These are phyloP conservation scores for Xylota sylvarum DNA, from an alignment of 2,888 invertebrate species.

Conservation along the genomic window DNA sequence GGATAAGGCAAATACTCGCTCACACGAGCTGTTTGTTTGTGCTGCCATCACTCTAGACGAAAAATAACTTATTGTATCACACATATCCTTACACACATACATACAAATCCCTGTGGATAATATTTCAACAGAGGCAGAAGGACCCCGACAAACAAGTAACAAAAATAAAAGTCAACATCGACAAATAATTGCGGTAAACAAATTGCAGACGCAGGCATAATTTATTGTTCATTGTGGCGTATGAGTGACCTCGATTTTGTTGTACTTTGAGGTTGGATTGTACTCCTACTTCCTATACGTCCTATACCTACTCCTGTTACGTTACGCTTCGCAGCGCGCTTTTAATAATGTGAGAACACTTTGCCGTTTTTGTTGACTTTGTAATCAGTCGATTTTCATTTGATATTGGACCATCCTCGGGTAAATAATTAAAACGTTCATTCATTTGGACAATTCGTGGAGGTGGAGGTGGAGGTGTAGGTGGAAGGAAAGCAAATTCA, in stretches of 20 bases:
- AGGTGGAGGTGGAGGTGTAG: too few species aligned
- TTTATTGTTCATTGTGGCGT: slow-evolving; percentile 63
- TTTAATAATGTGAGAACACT: slow-evolving; percentile 35
- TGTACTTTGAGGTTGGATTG: slow-evolving; percentile 7
- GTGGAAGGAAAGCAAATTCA: background rate
- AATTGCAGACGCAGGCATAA: slow-evolving; percentile 66
- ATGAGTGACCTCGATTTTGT: slow-evolving; percentile 44
- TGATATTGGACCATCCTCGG: slow-evolving; percentile 10
- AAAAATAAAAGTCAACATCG: slow-evolving; percentile 53
- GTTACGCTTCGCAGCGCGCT: background rate
- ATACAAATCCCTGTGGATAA: slow-evolving; percentile 4
- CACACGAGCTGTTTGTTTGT: slow-evolving; percentile 54
- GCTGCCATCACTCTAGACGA: background rate
- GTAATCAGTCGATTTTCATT: slow-evolving; percentile 39
- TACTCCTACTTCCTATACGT: background rate
- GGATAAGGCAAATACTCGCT: slow-evolving; percentile 47
- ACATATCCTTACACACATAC: background rate
- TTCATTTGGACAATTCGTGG: background rate
- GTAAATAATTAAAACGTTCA: slow-evolving; percentile 53
- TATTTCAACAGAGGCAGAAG: slow-evolving; percentile 1
- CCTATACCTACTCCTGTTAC: background rate
- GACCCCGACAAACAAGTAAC: slow-evolving; percentile 1
- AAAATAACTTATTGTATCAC: background rate
- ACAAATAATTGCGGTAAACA: slow-evolving; percentile 70
- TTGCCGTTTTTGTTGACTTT: background rate